Evolutionary conservation across 2,113 vertebrate species (phyloP).

Genomic region (Anolis sagrei): DNA sequence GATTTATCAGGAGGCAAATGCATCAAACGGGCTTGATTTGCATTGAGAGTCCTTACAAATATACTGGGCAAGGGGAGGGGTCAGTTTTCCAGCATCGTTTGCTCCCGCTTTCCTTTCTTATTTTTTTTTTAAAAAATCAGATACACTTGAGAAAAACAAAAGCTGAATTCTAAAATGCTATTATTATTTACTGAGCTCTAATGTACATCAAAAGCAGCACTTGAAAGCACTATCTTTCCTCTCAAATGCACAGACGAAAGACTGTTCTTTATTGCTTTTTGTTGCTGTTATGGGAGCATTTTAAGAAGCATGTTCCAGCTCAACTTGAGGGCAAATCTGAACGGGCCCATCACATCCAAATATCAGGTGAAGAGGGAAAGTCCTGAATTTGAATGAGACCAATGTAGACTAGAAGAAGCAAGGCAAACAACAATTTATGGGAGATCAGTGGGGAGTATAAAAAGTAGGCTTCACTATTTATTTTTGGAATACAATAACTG

Average conservation of each 20-base stretch:
- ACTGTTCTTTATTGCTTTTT: background rate
- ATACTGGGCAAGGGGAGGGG: constrained; percentile 68
- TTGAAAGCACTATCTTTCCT: background rate
- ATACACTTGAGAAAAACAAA: constrained; percentile 63
- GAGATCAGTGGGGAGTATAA: too few species aligned
- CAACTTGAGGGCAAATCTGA: background rate
- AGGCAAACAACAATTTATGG: too few species aligned
- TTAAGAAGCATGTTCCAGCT: background rate
- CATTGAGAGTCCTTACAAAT: constrained; percentile 65
- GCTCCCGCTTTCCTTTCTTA: constrained; percentile 27
- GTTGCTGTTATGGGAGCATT: background rate
- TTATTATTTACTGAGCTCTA: constrained; percentile 60
- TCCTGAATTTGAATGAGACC: too few species aligned
- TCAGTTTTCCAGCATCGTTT: constrained; percentile 69
- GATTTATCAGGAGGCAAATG: constrained; percentile 68
- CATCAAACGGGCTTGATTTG: constrained; percentile 60
- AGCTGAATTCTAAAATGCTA: constrained; percentile 51
- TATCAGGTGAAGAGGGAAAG: background rate
- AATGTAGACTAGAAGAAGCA: too few species aligned
- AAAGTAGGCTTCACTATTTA: too few species aligned
- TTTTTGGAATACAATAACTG: too few species aligned
- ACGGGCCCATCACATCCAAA: background rate
- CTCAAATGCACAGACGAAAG: accelerated
- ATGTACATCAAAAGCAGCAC: constrained; percentile 1
- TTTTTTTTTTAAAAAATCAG: constrained; percentile 54